Base-by-base conservation (phyloP, 1,140 invertebrate species). In the Batillaria attramentaria region DNA sequence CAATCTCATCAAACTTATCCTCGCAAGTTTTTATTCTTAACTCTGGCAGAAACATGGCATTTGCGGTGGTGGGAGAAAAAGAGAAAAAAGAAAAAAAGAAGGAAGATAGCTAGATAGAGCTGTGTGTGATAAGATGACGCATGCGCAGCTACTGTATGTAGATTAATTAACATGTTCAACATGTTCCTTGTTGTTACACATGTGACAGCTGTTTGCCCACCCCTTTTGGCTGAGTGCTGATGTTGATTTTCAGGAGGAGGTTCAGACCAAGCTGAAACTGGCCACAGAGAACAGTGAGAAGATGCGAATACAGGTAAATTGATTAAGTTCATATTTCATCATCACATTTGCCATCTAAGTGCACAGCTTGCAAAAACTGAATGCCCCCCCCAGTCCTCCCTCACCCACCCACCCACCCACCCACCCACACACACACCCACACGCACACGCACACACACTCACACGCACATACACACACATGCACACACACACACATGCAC, bases 221-320 rank as follows among this genome's bases (percentile, higher is more conserved):
- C n/a, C n/a, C n/a, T n/a, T n/a, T n/a, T n/a, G n/a, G n/a, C n/a
- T n/a, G n/a, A n/a, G n/a, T n/a, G n/a, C n/a, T n/a, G n/a, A 24
- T 72, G 20, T 66, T 33, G 69, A 20, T 81, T 83, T 81, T 35
- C 79, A 90, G 88, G 84, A 86, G 62, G 88, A 90, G 42, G 57
- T 89, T n/a, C 87, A 89, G 72, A 87, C 85, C 33, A 88, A 83
- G 78, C 74, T 87, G 16, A 87, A 88, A 79, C 68, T 86, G 6
- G 68, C 89, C 20, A 82, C 85, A 42, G 89, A 90, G 35, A 83
- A 77, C 39, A 83, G 75, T 79, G 86, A 87, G 28, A 87, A 86
- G 83, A 79, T 79, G 39, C 87, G 87, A 69, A 85, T 84, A 62
- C 86, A 89, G 85, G 89, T 90, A 83, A 79, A 70, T 69, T 13